Evolutionary conservation across 2,888 invertebrate species (phyloP).

Genomic region (Microplitis deprimator): DNA sequence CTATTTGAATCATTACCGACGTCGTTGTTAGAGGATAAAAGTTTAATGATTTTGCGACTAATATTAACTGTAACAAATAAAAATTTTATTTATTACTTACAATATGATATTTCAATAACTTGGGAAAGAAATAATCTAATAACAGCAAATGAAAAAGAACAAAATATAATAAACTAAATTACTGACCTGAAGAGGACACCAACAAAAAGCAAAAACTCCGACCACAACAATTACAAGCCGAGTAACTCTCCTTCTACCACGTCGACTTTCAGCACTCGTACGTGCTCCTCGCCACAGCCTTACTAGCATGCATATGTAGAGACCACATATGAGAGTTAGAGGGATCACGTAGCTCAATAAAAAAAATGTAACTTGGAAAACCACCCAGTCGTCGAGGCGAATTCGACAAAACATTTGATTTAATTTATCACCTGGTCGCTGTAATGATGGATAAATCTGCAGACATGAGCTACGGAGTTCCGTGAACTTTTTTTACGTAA

Average conservation of each 20-base stretch:
- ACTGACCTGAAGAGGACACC: conserved; percentile 92
- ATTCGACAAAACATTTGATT: conserved; percentile 64
- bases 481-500: conserved; percentile 18
- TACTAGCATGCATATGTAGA: conserved; percentile 92
- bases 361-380: conserved; percentile 87
- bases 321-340: conserved; percentile 85
- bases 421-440: conserved; percentile 53
- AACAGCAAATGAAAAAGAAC: conserved; percentile 1
- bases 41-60: conserved; percentile 83
- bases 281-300: conserved; percentile 90
- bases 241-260: conserved; percentile 91
- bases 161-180: neutral
- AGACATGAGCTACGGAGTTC: conserved; percentile 47
- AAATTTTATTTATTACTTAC: neutral
- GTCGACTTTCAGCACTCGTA: conserved; percentile 84
- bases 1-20: conserved; percentile 83
- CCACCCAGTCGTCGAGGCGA: conserved; percentile 70
- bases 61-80: conserved; percentile 79
- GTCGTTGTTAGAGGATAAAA: conserved; percentile 79
- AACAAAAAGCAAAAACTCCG: conserved; percentile 92
- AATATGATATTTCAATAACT: neutral
- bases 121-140: neutral
- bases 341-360: conserved; percentile 91
- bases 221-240: conserved; percentile 93
- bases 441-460: conserved; percentile 56